Evolutionary conservation across 2,113 vertebrate genomes (phyloP), one percentile per base, ranked within the genome.

Genomic region (Epinephelus moara): DNA sequence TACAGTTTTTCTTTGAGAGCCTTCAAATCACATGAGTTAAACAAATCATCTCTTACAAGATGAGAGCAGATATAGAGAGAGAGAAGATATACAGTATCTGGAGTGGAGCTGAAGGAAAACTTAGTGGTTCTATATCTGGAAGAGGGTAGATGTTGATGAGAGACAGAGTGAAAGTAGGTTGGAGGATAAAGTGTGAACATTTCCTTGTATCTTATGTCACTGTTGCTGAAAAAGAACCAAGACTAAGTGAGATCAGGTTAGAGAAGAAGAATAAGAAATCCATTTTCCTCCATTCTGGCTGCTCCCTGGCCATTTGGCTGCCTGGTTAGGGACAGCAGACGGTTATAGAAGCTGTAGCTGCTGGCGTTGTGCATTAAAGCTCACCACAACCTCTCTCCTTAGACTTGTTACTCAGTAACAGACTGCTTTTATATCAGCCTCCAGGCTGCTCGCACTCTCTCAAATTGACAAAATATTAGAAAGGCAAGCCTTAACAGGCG

Each of bases 401-500:
- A 63, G 79, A 80, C 56, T 52, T 76, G 73, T 92, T 78, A 63
- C 76, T 78, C 63, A 73, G 82, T 70, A 82, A 83, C 78, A 92
- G 49, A 60, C 60, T 68, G 55, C 47, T 90, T 88, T 88, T 89
- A 84, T 88, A 92, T 80, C 56, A 90, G 83, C 85, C 87, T 90
- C 62, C 69, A 47, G 89, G 88, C 89, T 62, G 49, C 88, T 88
- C 15, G 9, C 70, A 70, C 70, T 21, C 59, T 78, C 69, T 80
- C 60, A 85, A 74, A 89, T 91, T 91, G 88, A 90, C 85, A 90
- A 89, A 92, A 91, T 92, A 92, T 92, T 90, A 88, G 81, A 80
- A 75, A 83, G 89, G 80, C 91, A 93, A 90, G 91, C 75, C 78
- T 60, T 88, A 75, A 92, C 89, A 93, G 81, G 91, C 18, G 67